Evolutionary conservation across 2,113 vertebrate species (phyloP), one percentile per base, ranked within the genome.

Genomic region (Ptychochromis oligacanthus): DNA sequence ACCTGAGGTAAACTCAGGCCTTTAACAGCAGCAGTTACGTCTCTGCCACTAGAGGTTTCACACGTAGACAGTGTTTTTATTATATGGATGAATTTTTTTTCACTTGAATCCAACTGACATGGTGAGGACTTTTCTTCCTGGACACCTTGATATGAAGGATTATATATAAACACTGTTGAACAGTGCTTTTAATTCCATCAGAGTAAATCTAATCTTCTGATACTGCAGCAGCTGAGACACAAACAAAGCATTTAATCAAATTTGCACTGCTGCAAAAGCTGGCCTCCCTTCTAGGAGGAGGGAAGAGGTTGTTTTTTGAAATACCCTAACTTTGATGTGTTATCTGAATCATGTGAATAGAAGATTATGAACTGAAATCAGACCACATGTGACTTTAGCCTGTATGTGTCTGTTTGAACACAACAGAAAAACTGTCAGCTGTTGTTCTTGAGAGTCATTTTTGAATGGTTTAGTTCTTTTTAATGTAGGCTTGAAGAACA

Each of bases 171-270:
- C n/a, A 79, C 60, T 80, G 17, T 31, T 22, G 15, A 14, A 62
- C 52, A 72, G 46, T 54, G n/a, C 18, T 28, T 56, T 26, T 38
- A 55, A 80, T 85, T 75, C 31, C 31, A 74, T 82, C 28, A 72
- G n/a, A 79, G 56, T 56, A 22, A 60, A 70, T 61, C 20, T 59
- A 43, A 67, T 77, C 10, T 46, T 26, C 7, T 64, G 59, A 75
- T 62, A 77, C 22, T 0, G 31, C 79, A 84, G 80, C 81, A 84
- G 60, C 67, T 84, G 24, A 72, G 43, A 78, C 26, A 24, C 60
- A 0, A 22, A 58, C 67, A 61, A n/a, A 61, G 58, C 36, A 62
- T 54, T 77, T 7, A 62, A 80, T 72, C 31, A 38, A 75, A 86
- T 88, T 76, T 58, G 79, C 60, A 81, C 75, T 12, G 55, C 22